These are phyloP conservation scores for Eidolon dupreanum DNA, from an alignment of 2,797 vertebrate genomes.

Conservation along the genomic window DNA sequence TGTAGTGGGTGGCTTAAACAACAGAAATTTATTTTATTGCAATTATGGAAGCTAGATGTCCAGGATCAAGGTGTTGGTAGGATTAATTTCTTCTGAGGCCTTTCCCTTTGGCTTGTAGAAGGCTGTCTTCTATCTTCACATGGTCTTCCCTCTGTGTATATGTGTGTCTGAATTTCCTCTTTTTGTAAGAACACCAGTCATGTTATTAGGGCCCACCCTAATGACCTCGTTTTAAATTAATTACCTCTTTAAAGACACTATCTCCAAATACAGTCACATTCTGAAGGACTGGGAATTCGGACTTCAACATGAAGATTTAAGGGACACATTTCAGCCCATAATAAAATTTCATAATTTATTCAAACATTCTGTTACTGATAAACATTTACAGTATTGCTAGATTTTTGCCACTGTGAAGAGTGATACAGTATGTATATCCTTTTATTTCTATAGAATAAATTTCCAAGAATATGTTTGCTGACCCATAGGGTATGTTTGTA, in stretches of 20 bases:
- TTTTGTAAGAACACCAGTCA: not conserved
- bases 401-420: not conserved
- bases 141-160: not conserved
- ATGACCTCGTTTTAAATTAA: not conserved
- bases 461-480: not conserved
- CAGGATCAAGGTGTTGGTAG: not conserved
- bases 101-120: not conserved
- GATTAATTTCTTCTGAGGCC: not conserved
- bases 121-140: not conserved
- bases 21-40: not conserved
- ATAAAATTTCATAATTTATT: not conserved
- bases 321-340: not conserved
- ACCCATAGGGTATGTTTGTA: not conserved
- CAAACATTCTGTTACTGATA: not conserved
- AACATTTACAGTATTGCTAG: not conserved
- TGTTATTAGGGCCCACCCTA: not conserved
- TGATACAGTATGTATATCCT: not conserved
- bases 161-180: not conserved
- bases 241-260: not conserved
- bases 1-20: not conserved
- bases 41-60: not conserved
- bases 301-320: not conserved
- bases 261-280: not conserved
- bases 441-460: slow-evolving; percentile 12
- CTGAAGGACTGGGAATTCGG: not conserved